Conservation (phyloP, 2,113 vertebrate species). For the Probosciger aterrimus region DNA sequence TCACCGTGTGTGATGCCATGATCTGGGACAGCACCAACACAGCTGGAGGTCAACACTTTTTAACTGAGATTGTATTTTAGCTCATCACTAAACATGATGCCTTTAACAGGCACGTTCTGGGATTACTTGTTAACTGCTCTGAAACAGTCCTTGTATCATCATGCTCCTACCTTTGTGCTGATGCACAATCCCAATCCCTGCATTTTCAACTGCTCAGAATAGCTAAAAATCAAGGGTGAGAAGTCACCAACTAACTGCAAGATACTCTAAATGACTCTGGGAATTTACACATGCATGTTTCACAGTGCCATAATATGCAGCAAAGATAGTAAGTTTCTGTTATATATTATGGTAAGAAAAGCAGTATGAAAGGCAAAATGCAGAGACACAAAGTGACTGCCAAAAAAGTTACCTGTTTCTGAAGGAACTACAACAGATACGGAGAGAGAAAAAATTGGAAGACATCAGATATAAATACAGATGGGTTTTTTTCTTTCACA, state of each 20-base stretch:
- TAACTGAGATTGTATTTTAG: not conserved
- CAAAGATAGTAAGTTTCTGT: not conserved
- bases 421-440: slow-evolving; percentile 64
- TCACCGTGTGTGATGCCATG: not conserved
- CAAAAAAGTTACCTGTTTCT: slow-evolving; percentile 67
- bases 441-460: slow-evolving; percentile 65
- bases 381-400: slow-evolving; percentile 37
- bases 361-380: slow-evolving; percentile 48
- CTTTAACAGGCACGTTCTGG: not conserved
- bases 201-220: not conserved
- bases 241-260: not conserved
- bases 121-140: not conserved
- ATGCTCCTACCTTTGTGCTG: not conserved
- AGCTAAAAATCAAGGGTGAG: not conserved
- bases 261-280: not conserved
- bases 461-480: slow-evolving; percentile 69
- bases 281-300: slow-evolving; percentile 16
- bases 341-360: slow-evolving; percentile 15
- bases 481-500: not conserved
- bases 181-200: not conserved
- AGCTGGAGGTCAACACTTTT: not conserved
- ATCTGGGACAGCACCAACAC: not conserved
- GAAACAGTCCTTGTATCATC: not conserved
- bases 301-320: not conserved
- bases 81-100: not conserved